A percentile compares a stretch with the other conserved stretches of the same genome.
These are phyloP conservation scores for Siniperca undulata DNA, from an alignment of 2,797 vertebrate genomes.

Conservation along the genomic window DNA sequence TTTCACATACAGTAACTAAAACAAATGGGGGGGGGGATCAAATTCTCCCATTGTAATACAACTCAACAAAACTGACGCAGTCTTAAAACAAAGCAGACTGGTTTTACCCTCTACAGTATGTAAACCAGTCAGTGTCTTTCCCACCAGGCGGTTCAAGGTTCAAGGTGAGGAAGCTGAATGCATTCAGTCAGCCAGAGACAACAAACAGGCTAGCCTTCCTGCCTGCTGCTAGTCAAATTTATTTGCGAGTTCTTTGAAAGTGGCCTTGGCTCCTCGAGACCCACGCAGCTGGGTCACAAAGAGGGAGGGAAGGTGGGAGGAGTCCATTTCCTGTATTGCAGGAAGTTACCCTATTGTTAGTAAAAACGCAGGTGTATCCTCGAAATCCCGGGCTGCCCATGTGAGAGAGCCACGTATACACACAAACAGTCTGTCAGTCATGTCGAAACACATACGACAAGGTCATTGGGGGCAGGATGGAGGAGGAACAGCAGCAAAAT, in stretches of 20 bases:
- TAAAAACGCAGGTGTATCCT: slow-evolving; percentile 92
- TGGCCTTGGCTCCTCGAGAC: slow-evolving; percentile 61
- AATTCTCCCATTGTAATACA: background rate
- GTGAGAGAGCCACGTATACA: slow-evolving; percentile 29
- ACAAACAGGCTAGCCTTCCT: slow-evolving; percentile 42
- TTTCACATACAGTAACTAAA: background rate
- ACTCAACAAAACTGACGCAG: background rate
- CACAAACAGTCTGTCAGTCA: slow-evolving; percentile 13
- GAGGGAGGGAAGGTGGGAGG: slow-evolving; percentile 70
- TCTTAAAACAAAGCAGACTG: background rate
- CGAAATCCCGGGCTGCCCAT: slow-evolving; percentile 56
- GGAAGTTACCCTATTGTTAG: slow-evolving; percentile 88
- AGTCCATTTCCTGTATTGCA: slow-evolving; percentile 87
- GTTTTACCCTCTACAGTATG: background rate
- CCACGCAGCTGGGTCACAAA: slow-evolving; percentile 53
- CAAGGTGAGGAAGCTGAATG: slow-evolving; percentile 49
- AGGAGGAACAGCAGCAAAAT: slow-evolving; percentile 30
- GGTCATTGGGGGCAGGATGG: slow-evolving; percentile 24
- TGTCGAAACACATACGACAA: slow-evolving; percentile 24
- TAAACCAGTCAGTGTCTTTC: slow-evolving; percentile 13
- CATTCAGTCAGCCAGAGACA: slow-evolving; percentile 51
- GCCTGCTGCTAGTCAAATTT: slow-evolving; percentile 43
- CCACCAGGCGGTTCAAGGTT: slow-evolving; percentile 44
- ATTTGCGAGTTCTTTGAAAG: slow-evolving; percentile 80
- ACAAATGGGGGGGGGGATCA: background rate